phyloP scores from a whole-genome alignment of 1,140 invertebrate species.

The Tetragonula clypearis region DNA sequence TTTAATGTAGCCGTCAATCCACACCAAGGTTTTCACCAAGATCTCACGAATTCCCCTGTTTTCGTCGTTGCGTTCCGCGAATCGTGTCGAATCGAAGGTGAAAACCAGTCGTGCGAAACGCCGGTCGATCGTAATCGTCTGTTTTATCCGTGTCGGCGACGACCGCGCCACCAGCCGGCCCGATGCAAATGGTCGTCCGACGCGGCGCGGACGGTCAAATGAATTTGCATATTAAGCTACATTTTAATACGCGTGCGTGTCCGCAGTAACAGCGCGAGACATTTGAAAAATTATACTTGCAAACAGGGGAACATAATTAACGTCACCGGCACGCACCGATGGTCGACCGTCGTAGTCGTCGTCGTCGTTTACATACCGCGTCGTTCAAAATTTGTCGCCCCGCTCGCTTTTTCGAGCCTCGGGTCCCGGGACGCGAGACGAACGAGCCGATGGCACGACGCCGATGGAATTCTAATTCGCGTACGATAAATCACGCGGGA shows the following conservation, averaged over 20 bases:
- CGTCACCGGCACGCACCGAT: slow-evolving; percentile 69
- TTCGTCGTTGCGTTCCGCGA: background rate
- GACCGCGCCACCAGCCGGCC: background rate
- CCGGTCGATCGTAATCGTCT: slow-evolving; percentile 30
- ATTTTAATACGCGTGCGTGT: slow-evolving; percentile 70
- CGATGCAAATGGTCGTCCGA: slow-evolving; percentile 61
- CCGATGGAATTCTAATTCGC: slow-evolving; percentile 29
- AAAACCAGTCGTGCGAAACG: no score
- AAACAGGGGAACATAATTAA: slow-evolving; percentile 72
- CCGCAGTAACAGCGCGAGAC: slow-evolving; percentile 67
- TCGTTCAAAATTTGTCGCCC: slow-evolving; percentile 31
- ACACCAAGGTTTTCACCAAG: background rate
- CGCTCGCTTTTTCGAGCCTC: background rate
- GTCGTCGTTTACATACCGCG: background rate
- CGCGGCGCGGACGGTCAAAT: slow-evolving; percentile 60
- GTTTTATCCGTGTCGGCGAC: slow-evolving; percentile 4
- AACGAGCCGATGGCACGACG: background rate
- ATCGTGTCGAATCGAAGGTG: background rate
- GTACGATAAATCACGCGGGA: slow-evolving; percentile 11
- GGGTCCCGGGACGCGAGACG: background rate
- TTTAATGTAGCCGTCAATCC: slow-evolving; percentile 65
- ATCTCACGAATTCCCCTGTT: slow-evolving; percentile 6
- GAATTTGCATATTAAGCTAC: slow-evolving; percentile 74
- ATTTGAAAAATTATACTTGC: slow-evolving; percentile 77
- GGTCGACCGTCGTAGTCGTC: no score